Evolutionary conservation across 2,113 vertebrate genomes (phyloP), one percentile per base, ranked within the genome.

Genomic region (Eurystomus gularis): DNA sequence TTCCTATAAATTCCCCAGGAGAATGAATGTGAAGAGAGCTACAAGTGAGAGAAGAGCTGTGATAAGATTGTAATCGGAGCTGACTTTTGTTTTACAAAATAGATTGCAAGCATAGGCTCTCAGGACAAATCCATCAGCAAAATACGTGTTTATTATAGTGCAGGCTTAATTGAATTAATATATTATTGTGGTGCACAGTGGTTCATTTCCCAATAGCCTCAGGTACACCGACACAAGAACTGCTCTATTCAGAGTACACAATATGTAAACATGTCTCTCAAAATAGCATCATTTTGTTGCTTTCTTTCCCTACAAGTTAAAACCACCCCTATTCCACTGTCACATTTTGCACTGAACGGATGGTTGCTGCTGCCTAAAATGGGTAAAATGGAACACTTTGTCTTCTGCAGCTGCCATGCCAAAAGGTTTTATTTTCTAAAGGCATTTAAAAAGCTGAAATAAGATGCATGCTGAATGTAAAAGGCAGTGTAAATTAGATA

Each of bases 301-400:
- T 62, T 80, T 87, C 52, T 57, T 83, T 86, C 55, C 79, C 55
- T 18, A 55, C 42, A 71, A 33, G 51, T 81, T 96, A 88, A 80
- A 86, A 46, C 76, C 60, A 75, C 44, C 55, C 57, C 39, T 87
- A 42, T 77, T 66, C 25, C 55, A 31, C 66, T 52, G 68, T 57
- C 83, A 75, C 57, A 78, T 77, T 88, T 86, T 62, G 78, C 62
- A 26, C 15, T 77, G 85, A 81, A 88, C 83, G 44, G n/a, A 81
- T 64, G 35, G 51, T 19, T 84, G 37, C 69, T 91, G 44, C n/a
- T 66, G 69, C 65, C n/a, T 81, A 65, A 92, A 94, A 93, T 5
- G 66, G 66, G 39, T 61, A 94, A 94, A 95, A 94, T 81, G 64
- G 73, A 85, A 93, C 81, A 89, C 81, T 76, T 80, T 78, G 93